Base-by-base conservation (phyloP, 2,888 invertebrate genomes). In the Mechanitis messenoides region DNA sequence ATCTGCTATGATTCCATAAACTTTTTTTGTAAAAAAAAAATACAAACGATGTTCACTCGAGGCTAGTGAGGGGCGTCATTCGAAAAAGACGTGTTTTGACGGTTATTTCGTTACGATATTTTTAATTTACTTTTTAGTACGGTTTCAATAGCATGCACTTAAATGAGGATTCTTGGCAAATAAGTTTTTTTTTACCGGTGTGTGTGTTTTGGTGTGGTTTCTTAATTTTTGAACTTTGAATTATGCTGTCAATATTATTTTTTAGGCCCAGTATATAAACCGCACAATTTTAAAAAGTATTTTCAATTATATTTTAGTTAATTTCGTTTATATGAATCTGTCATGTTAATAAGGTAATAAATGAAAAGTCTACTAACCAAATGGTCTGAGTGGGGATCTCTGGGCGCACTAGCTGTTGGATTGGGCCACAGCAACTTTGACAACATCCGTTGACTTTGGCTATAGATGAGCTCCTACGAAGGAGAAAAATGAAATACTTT, bases 401-500 rank as follows among this genome's bases (percentile, higher is more conserved):
- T 81, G 73, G 89, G 89, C 77, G 88, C 87, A 84, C 88, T 87
- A 89, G 90, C 90, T 72, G 84, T 85, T 68, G 90, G 85, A 79
- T 85, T 87, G 83, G 90, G 90, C 90, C 90, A 90, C 90, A 90
- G 90, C 90, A 90, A 85, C 87, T 90, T 90, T 80, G 90, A 90
- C 81, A 90, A 88, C 90, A 89, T 89, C 90, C 90, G 88, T 86
- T 90, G 90, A 70, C 90, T 90, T 90, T 90, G 90, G 88, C 83
- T 90, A 90, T 90, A 90, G 90, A 90, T 90, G 90, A 89, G 87
- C 90, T 90, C 90, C 90, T 90, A 90, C 84, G 84, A 89, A 88
- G 86, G 89, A 86, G 87, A 89, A 90, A 89, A 84, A 87, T 71
- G 75, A 77, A 50, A 7, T 31, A 78, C 84, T 90, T 90, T 90